Percentiles rank a stretch among this genome's conserved stretches.
Evolutionary conservation across 1,140 invertebrate species (phyloP).

Genomic region (Linepithema humile): DNA sequence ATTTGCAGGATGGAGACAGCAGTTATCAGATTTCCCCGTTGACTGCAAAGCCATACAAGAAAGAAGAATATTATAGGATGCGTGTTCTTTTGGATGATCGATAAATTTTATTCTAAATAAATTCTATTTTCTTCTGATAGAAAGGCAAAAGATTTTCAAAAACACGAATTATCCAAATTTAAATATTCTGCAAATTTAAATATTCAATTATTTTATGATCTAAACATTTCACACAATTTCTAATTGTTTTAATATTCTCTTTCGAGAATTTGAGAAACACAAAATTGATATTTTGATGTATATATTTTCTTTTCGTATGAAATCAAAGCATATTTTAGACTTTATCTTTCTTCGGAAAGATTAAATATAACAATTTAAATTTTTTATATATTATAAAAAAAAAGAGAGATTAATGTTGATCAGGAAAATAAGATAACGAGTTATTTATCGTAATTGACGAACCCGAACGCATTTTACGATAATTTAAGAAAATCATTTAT

Average conservation of each 20-base stretch:
- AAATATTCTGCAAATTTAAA: background rate
- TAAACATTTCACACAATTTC: background rate
- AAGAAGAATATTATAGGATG: background rate
- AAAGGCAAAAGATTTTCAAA: background rate
- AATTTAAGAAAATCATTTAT: slow-evolving; percentile 78
- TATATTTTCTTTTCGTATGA: background rate
- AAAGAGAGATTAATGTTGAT: background rate
- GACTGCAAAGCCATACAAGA: background rate
- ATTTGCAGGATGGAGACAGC: background rate
- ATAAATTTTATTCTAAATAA: too few species aligned
- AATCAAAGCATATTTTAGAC: too few species aligned
- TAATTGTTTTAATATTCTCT: too few species aligned
- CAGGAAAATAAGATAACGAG: background rate
- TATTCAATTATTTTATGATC: background rate
- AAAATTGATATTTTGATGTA: background rate
- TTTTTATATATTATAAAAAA: background rate
- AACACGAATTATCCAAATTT: background rate
- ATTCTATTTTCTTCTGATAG: background rate
- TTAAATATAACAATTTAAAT: background rate
- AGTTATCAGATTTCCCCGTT: background rate
- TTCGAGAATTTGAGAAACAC: background rate
- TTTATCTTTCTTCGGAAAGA: background rate
- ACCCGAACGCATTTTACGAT: slow-evolving; percentile 46
- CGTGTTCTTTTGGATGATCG: background rate
- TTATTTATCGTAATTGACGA: slow-evolving; percentile 17